These are phyloP conservation scores for Diuraphis noxia DNA, from an alignment of 1,140 invertebrate species.

Conservation along the genomic window DNA sequence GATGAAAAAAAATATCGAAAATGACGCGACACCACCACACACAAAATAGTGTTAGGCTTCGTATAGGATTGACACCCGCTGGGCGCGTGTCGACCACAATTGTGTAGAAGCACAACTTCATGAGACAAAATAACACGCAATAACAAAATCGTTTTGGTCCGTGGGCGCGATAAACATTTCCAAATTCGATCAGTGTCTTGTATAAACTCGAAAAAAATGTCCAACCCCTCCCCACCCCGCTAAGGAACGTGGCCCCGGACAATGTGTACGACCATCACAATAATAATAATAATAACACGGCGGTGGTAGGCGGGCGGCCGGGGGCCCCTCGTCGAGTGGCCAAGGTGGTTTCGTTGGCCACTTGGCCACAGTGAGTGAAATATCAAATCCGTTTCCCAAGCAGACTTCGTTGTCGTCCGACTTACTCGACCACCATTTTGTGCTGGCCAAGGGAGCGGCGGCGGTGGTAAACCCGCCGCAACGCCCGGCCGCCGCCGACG, in stretches of 20 bases:
- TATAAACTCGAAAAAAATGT: not conserved
- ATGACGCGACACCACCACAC: not conserved
- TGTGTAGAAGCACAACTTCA: not conserved
- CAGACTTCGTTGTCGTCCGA: not conserved
- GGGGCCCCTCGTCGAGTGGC: not conserved
- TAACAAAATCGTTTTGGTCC: not conserved
- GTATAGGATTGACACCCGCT: not conserved
- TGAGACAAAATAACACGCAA: not conserved
- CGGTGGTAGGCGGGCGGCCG: not conserved
- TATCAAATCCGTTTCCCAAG: not conserved
- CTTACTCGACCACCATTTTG: conserved; percentile 64
- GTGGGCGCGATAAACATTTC: not conserved
- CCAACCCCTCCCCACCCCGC: not conserved
- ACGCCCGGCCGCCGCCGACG: not conserved
- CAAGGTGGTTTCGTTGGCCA: not conserved
- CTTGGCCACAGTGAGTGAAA: not conserved
- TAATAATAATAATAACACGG: not conserved
- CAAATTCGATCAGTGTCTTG: not conserved
- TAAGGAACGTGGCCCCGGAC: not conserved
- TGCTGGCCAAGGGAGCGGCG: conserved; percentile 65
- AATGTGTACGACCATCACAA: not conserved
- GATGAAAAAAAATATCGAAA: not conserved
- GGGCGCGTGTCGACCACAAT: not conserved
- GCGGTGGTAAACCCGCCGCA: conserved; percentile 60
- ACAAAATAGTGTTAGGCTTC: not conserved